Base-by-base conservation (phyloP, 2,888 invertebrate species). In the Metellina segmentata region DNA sequence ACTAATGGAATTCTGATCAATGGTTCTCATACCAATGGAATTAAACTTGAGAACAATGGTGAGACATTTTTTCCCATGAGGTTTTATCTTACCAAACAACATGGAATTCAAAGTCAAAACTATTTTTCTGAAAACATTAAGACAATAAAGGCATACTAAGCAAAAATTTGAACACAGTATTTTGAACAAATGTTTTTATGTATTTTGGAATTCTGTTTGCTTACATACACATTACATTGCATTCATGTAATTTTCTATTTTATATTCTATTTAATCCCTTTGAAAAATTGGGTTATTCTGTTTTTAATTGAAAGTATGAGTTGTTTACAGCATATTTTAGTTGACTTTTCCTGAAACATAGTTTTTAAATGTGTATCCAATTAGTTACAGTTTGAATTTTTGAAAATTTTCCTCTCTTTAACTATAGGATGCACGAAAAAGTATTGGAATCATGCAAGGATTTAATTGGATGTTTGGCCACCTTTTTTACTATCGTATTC, bases 1-100 rank as follows among this genome's bases (percentile, higher is more conserved):
- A 92, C 92, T 49, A 92, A 92, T 89, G 92, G 92, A 11, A 92
- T 92, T 69, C 71, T 92, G 74, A 92, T 89, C 49, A 92, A 92
- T 81, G 92, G 92, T 34, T 92, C 92, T 0, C 92, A 92, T 81
- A 88, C 88, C 83, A 92, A 92, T 85, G 92, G 92, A 49, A 81
- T 92, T 53, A 92, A 92, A 61, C 53, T 82, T n/a, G 92, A 92
- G 48, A 88, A 20, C 49, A 81, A 51, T 75, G 89, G 89, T 92
- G 81, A 89, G 71, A 72, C 49, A 16, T 51, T 70, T 34, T n/a
- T 34, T 34, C 34, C 34, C 34, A 34, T 34, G 34, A 34, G 34
- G 34, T 34, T 34, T 34, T 34, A 34, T 34, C 34, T 34, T 34
- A 34, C 34, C 34, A 34, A 34, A 34, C 34, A 34, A 34, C 34